Evolutionary conservation across 2,797 vertebrate genomes (phyloP).

Genomic region (Forpus xanthops): DNA sequence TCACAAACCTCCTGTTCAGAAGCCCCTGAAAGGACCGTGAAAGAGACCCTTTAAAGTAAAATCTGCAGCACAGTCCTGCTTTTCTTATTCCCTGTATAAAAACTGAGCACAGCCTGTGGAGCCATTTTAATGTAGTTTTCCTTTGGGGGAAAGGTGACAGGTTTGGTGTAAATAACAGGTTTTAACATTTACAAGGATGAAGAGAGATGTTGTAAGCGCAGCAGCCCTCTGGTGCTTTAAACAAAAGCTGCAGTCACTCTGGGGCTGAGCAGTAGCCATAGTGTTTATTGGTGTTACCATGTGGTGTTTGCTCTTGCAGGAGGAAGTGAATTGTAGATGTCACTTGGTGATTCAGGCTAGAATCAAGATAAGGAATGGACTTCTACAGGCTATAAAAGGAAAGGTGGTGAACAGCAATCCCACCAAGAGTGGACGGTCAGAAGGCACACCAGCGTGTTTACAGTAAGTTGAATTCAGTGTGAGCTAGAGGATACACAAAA

Average conservation of each 20-base stretch:
- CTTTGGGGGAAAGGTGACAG: not conserved
- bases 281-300: constrained; percentile 21
- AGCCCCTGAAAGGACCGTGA: not conserved
- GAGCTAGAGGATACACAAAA: not conserved
- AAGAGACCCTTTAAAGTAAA: constrained; percentile 20
- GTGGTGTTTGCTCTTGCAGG: constrained; percentile 23
- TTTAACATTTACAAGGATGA: not conserved
- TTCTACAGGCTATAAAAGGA: not conserved
- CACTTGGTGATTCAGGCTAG: not conserved
- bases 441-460: not conserved
- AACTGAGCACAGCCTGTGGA: not conserved
- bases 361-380: constrained; percentile 13
- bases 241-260: constrained; percentile 11
- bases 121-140: not conserved
- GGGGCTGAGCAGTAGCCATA: not conserved
- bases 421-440: not conserved
- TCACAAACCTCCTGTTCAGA: constrained; percentile 37
- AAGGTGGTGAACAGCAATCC: not conserved
- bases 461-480: not conserved
- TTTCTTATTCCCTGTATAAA: not conserved
- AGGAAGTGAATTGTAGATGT: constrained; percentile 10
- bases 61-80: not conserved
- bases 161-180: constrained; percentile 17
- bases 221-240: not conserved
- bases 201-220: not conserved